These are phyloP conservation scores for Noturus placidus DNA, from an alignment of 2,113 vertebrate species.

Conservation along the genomic window DNA sequence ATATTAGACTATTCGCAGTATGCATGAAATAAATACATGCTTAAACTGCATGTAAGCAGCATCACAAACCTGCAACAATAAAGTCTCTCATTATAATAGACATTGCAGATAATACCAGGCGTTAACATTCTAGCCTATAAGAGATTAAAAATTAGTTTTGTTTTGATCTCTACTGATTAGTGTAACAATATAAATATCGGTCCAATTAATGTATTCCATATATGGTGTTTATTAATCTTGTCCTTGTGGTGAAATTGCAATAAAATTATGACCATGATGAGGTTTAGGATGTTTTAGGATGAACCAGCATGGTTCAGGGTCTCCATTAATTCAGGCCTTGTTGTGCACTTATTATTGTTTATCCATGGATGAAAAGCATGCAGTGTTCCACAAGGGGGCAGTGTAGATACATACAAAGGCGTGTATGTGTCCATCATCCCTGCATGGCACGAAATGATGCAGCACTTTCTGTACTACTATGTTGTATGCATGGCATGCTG, in stretches of 20 bases:
- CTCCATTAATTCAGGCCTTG: neutral
- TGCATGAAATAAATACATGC: neutral
- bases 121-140: neutral
- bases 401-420: neutral
- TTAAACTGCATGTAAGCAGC: neutral
- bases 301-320: neutral
- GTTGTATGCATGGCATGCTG: neutral
- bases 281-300: neutral
- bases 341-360: neutral
- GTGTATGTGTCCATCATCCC: neutral
- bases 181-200: neutral
- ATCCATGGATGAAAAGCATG: neutral
- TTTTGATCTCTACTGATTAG: neutral
- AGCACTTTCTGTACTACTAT: neutral
- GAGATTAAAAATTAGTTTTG: neutral
- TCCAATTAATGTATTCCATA: neutral
- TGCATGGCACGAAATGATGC: neutral
- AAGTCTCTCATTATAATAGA: neutral
- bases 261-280: neutral
- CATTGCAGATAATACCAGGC: neutral
- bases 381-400: slow-evolving; percentile 17
- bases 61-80: neutral
- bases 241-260: neutral
- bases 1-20: neutral
- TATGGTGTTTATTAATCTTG: neutral